Percentiles rank a stretch among this genome's conserved stretches.
Conservation (phyloP, 2,113 vertebrate genomes). For the Oriolus oriolus region DNA sequence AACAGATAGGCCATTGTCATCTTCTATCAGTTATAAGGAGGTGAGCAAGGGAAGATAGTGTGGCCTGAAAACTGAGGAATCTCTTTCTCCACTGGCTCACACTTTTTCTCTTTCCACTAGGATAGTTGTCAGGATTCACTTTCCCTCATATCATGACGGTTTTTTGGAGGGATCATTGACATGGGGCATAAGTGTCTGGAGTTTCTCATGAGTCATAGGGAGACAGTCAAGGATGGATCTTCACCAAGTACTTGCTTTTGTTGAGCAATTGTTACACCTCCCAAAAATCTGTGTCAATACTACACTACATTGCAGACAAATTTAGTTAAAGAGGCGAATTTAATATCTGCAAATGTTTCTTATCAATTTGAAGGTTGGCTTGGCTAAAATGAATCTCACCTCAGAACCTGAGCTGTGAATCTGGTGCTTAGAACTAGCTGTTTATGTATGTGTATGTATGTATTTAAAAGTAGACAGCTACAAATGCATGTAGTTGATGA, state of each 20-base stretch:
- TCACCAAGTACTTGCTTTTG: background rate
- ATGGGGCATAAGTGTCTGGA: background rate
- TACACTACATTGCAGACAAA: background rate
- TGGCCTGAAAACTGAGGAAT: background rate
- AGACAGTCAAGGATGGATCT: background rate
- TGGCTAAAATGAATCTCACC: background rate
- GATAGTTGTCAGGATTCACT: background rate
- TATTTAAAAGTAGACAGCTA: background rate
- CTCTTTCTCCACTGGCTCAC: background rate
- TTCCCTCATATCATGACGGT: accelerated
- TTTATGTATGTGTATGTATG: background rate
- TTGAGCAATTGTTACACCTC: background rate
- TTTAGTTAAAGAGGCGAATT: background rate
- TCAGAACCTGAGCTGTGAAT: background rate
- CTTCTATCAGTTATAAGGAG: background rate
- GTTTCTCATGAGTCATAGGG: background rate
- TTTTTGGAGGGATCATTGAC: background rate
- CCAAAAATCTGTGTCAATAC: background rate
- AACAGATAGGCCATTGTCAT: background rate
- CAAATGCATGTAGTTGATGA: background rate
- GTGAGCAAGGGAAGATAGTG: background rate
- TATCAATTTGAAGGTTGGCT: background rate
- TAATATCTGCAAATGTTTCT: background rate
- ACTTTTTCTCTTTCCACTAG: background rate
- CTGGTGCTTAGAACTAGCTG: background rate